Conservation (phyloP, 2,113 vertebrate genomes). For the Sardina pilchardus region DNA sequence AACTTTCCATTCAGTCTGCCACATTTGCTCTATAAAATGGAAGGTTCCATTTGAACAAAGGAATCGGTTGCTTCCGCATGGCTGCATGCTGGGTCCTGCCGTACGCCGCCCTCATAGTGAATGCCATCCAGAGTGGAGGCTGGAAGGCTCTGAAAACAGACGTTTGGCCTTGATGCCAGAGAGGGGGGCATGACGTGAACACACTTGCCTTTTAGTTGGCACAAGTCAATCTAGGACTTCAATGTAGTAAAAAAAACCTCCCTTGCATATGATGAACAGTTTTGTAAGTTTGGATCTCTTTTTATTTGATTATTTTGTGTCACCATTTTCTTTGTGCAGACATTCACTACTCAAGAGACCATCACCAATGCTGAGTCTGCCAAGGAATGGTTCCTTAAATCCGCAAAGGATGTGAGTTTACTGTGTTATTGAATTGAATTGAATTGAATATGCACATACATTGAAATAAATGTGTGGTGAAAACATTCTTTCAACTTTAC, state of each 20-base stretch:
- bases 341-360: slow-evolving; percentile 98
- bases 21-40: slow-evolving; percentile 17
- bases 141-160: slow-evolving; percentile 12
- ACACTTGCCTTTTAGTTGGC: neutral
- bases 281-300: neutral
- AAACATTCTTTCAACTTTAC: slow-evolving; percentile 1
- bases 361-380: slow-evolving; percentile 97
- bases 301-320: neutral
- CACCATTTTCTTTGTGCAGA: slow-evolving; percentile 66
- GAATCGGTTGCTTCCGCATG: slow-evolving; percentile 12
- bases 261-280: neutral
- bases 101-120: neutral
- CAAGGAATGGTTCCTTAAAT: slow-evolving; percentile 88
- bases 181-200: neutral
- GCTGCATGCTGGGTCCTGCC: neutral
- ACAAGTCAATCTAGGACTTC: neutral
- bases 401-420: slow-evolving; percentile 86
- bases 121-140: neutral
- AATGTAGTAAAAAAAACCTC: neutral
- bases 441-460: neutral
- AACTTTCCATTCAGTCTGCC: slow-evolving; percentile 47
- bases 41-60: slow-evolving; percentile 23
- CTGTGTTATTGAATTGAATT: neutral
- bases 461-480: neutral
- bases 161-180: neutral